Base-by-base conservation (phyloP, 1,140 invertebrate genomes). In the Aphidius gifuensis region DNA sequence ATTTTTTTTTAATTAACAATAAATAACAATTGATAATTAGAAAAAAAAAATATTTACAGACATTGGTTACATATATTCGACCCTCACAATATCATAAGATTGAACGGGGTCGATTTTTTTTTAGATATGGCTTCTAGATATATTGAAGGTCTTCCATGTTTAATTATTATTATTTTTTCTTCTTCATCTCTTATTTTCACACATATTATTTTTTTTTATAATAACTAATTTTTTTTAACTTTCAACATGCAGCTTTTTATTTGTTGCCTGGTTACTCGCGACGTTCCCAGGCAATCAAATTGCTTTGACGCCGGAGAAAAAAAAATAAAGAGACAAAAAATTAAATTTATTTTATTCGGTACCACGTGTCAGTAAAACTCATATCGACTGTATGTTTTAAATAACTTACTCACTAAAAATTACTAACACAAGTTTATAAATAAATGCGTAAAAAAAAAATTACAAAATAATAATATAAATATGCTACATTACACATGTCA, bases 231-330 rank as follows among this genome's bases (percentile, higher is more conserved):
- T 42, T 39, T 39, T 39, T 39, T 4, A 7, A 42, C 46, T n/a
- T 9, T 16, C 9, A 47, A 42, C 11, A 55, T 4, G 40, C 32
- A 11, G 9, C 48, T 55, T 55, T 55, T 55, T 55, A 39, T 39
- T 8, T 55, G 9, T 16, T 16, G 16, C 16, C 16, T 16, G 16
- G 16, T 16, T 16, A 16, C 38, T 9, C 40, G 40, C 32, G 40
- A 55, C 53, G 53, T 55, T 55, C 53, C 53, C 53, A 55, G 53
- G 53, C 53, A 55, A 55, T 55, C 53, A 55, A 55, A 39, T n/a
- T 55, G 40, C 38, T 5, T 55, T 38, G 9, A 40, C 21, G 42
- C 38, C 16, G 21, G 49, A 23, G 38, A 42, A 42, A 16, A 49
- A 6, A 9, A 42, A 32, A 9, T 2, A 32, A 11, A 16, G 2